Percentiles rank a stretch among this genome's conserved stretches.
These are phyloP conservation scores for Nebria salina DNA, from an alignment of 2,888 invertebrate species.

Conservation along the genomic window DNA sequence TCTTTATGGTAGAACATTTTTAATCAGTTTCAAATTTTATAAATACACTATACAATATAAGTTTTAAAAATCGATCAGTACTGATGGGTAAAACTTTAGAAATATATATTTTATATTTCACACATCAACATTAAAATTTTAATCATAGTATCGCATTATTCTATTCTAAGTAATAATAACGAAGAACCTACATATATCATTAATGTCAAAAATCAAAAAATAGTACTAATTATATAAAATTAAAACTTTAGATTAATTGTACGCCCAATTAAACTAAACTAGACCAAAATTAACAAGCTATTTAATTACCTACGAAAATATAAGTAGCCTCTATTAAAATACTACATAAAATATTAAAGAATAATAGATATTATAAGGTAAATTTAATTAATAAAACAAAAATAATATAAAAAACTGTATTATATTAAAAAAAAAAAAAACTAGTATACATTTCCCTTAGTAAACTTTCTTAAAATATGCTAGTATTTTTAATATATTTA, in stretches of 20 bases:
- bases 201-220: background rate
- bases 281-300: constrained; percentile 2
- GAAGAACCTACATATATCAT: background rate
- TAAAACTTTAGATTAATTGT: background rate
- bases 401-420: too few species aligned
- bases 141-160: too few species aligned
- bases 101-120: too few species aligned
- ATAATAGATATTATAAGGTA: background rate
- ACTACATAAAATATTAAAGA: background rate
- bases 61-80: too few species aligned
- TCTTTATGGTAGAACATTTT: background rate
- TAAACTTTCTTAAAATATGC: too few species aligned
- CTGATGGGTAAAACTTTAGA: too few species aligned
- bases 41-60: too few species aligned
- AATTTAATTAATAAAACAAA: background rate
- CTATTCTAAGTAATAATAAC: background rate
- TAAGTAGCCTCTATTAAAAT: background rate
- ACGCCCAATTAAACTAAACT: background rate
- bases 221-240: background rate
- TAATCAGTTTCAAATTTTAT: background rate
- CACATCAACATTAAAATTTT: too few species aligned
- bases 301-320: background rate
- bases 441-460: too few species aligned
- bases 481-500: too few species aligned
- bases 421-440: too few species aligned